Evolutionary conservation across 2,797 vertebrate species (phyloP).

Genomic region (Enteromius radiatus): DNA sequence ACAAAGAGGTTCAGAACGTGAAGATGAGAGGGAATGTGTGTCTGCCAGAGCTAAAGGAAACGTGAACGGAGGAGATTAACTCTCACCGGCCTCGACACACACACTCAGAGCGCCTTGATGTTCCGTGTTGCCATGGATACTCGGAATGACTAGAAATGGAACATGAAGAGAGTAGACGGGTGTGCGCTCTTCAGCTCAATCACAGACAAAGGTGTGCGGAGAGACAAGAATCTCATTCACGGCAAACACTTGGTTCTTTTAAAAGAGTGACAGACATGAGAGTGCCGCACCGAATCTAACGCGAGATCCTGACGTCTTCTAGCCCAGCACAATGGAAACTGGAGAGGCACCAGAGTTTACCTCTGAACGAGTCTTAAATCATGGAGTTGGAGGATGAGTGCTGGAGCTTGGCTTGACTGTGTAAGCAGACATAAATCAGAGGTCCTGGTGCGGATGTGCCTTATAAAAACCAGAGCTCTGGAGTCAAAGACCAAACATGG

Average conservation of each 20-base stretch:
- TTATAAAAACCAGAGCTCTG: neutral
- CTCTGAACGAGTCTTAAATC: slow-evolving; percentile 7
- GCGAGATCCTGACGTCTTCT: neutral
- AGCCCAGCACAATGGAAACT: neutral
- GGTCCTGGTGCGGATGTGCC: neutral
- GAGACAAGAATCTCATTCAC: neutral
- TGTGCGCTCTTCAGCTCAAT: slow-evolving; percentile 45
- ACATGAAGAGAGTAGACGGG: slow-evolving; percentile 3
- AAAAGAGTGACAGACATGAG: neutral
- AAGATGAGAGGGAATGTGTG: neutral
- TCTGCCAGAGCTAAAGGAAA: neutral
- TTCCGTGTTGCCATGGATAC: slow-evolving; percentile 67
- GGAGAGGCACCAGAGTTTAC: neutral
- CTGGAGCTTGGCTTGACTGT: slow-evolving; percentile 15
- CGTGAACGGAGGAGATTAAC: slow-evolving; percentile 7
- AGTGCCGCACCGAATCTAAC: no score
- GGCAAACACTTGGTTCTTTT: neutral
- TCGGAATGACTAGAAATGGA: slow-evolving; percentile 41
- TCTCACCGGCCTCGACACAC: neutral
- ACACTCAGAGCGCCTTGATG: slow-evolving; percentile 44
- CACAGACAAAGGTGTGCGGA: slow-evolving; percentile 13
- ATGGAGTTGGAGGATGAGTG: neutral
- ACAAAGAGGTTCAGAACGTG: neutral
- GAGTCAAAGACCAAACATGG: slow-evolving; percentile 7
- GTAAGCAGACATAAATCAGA: slow-evolving; percentile 14